Percentiles rank a stretch among this genome's conserved stretches.
Conservation (phyloP, 2,113 vertebrate species). For the Numida meleagris region DNA sequence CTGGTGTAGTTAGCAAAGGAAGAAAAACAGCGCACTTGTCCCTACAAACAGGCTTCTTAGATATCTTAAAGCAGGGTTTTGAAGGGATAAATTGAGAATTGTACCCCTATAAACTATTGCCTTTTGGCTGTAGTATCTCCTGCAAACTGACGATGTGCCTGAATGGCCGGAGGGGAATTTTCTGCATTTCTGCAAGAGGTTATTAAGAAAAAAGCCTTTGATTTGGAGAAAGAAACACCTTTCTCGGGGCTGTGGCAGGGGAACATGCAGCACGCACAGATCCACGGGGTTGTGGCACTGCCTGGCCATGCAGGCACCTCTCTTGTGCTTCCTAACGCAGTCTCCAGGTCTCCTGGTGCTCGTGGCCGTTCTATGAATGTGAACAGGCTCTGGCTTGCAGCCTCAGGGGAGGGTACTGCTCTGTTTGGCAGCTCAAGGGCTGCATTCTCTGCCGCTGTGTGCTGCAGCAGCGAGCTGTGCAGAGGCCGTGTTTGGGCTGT, state of each 20-base stretch:
- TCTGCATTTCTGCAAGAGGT: not conserved
- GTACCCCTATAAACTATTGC: not conserved
- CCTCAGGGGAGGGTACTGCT: not conserved
- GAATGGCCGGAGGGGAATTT: not conserved
- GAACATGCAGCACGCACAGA: not conserved
- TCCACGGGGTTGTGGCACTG: rapidly evolving
- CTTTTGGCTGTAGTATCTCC: constrained; percentile 28
- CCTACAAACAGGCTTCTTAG: not conserved
- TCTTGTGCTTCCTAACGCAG: not conserved
- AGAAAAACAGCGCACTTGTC: not conserved
- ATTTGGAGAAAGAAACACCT: not conserved
- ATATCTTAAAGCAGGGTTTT: not conserved
- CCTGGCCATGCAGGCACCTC: not conserved
- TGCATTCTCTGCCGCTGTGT: not conserved
- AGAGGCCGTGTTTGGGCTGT: not conserved
- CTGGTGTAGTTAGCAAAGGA: not conserved
- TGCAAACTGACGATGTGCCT: not conserved
- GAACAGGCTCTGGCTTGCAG: not conserved
- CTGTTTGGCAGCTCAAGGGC: not conserved
- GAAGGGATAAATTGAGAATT: not conserved
- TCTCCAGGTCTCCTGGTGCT: not conserved
- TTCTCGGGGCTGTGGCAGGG: not conserved
- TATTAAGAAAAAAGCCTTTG: not conserved
- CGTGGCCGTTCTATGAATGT: not conserved
- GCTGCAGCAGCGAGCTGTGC: not conserved